A percentile compares a stretch with the other conserved stretches of the same genome.
Conservation (phyloP, 2,888 invertebrate species). For the Mactromeris polynyma region DNA sequence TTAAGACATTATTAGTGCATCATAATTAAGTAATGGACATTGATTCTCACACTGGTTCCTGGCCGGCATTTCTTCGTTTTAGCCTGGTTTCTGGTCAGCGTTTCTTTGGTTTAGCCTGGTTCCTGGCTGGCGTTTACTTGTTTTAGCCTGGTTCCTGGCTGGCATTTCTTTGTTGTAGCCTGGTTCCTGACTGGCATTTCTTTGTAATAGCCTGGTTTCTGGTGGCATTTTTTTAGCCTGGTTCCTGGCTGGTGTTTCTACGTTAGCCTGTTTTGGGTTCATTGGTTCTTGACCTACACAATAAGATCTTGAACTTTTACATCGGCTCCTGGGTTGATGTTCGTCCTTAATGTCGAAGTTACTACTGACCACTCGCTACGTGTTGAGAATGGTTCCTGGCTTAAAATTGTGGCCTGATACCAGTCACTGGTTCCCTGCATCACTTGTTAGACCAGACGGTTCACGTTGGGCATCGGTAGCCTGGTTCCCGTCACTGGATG, state of each 20-base stretch:
- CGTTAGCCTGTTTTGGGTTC: background rate
- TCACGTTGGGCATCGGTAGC: background rate
- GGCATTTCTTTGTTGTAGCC: no score
- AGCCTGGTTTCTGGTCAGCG: no score
- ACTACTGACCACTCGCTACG: background rate
- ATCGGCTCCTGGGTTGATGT: background rate
- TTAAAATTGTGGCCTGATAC: background rate
- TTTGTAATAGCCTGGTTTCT: no score
- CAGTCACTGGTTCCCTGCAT: background rate
- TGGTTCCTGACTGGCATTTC: no score
- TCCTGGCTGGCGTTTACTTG: no score
- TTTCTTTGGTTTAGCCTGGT: no score
- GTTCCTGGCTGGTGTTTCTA: background rate
- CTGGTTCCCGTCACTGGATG: background rate
- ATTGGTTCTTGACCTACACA: background rate
- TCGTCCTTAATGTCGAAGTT: background rate
- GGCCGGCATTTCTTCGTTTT: no score
- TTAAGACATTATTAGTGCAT: background rate
- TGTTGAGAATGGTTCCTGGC: background rate
- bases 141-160: no score
- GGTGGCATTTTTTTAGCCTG: background rate
- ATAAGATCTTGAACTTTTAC: background rate
- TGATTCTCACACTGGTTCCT: background rate
- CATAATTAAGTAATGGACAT: background rate
- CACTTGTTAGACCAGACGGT: background rate